Percentiles rank a stretch among this genome's conserved stretches.
Evolutionary conservation across 2,797 vertebrate genomes (phyloP).

Genomic region (Oreochromis mossambicus): DNA sequence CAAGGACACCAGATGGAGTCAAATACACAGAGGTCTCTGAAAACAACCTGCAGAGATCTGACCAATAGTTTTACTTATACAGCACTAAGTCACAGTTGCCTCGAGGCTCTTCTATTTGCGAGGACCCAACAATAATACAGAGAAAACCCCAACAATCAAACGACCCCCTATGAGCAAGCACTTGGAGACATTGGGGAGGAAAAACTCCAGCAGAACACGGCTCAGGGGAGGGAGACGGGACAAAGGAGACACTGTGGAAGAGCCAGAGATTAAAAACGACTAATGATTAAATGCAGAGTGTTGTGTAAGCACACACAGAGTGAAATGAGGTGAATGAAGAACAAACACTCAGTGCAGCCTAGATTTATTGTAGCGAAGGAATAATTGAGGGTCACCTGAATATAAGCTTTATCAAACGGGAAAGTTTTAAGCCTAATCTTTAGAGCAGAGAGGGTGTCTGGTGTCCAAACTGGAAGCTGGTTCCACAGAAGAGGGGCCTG

Average conservation of each 20-base stretch:
- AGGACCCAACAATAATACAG: neutral
- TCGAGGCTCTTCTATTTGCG: neutral
- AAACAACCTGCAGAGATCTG: neutral
- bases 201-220: neutral
- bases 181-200: neutral
- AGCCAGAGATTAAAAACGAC: neutral
- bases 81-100: neutral
- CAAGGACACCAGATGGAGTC: neutral
- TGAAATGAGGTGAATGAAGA: neutral
- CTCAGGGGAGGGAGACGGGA: neutral
- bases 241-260: neutral
- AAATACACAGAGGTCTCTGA: neutral
- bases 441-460: neutral
- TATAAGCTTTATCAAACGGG: neutral
- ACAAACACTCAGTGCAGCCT: neutral
- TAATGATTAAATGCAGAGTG: neutral
- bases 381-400: neutral
- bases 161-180: neutral
- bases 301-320: neutral
- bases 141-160: neutral
- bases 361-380: neutral
- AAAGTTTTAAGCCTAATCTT: neutral
- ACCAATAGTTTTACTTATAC: neutral
- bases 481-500: neutral
- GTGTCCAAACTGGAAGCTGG: neutral